Evolutionary conservation across 2,888 invertebrate genomes (phyloP), one percentile per base, ranked within the genome.

Genomic region (Pherbina coryleti): DNA sequence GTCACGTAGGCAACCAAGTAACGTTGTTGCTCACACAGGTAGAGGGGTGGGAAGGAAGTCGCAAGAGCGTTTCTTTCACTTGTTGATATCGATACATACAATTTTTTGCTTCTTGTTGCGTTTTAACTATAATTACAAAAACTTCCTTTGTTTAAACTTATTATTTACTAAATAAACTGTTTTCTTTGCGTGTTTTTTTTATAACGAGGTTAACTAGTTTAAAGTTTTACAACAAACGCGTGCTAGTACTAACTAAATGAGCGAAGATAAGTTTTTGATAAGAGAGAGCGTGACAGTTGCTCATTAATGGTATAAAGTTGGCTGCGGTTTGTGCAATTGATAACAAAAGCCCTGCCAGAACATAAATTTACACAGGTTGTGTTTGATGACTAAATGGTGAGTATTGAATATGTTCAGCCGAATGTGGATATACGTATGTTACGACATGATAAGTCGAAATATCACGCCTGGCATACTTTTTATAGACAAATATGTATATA

Each of bases 1-100:
- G 86, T 86, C 85, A 86, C 85, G 85, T 86, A 86, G 85, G 85
- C 86, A 84, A 80, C 72, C 71, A 34, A 51, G 28, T 34, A 3
- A 17, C 9, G n/a, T 22, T 11, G 25, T 17, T 31, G 49, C 53
- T 17, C 51, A 25, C 4, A 51, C 49, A n/a, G 11, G 14, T 66
- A 28, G n/a, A 9, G 17, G 62, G 14, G 19, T 31, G 44, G 22
- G 73, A 28, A 57, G 28, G 17, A 34, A 3, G 31, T 8, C n/a
- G 14, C 17, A n/a, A 8, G 14, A 70, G 37, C 17, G 51, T 64
- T 62, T n/a, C 17, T 31, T 2, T 55, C 57, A 75, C 55, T 75
- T 75, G 67, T 66, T 75, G 64, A 53, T 17, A 22, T 60, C 49
- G 37, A 31, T 31, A 17, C 19, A 14, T 2, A 19, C 55, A 60